Conservation (phyloP, 2,113 vertebrate species). For the Petromus typicus region DNA sequence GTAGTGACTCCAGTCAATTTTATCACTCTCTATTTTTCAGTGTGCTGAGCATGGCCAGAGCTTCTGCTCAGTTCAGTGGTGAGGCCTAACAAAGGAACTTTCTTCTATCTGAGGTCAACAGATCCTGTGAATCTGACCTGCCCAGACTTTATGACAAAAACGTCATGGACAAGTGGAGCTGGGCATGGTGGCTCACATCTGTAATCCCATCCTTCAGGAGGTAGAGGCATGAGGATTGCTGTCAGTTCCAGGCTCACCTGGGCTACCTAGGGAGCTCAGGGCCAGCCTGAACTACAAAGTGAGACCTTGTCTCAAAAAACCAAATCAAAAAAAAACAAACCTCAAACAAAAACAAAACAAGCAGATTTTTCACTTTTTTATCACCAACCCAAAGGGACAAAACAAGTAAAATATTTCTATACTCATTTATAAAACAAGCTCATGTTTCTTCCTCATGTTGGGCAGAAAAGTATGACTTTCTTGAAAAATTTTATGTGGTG, state of each 20-base stretch:
- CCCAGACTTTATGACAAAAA: not conserved
- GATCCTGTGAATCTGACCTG: not conserved
- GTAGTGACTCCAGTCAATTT: conserved; percentile 68
- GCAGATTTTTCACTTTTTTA: not conserved
- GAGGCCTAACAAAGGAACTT: not conserved
- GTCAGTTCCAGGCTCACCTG: no score
- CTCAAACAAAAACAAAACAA: no score
- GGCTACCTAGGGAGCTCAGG: no score
- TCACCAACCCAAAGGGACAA: not conserved
- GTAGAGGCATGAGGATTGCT: no score
- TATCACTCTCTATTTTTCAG: conserved; percentile 25
- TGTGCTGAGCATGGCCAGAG: not conserved
- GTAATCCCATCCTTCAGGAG: no score
- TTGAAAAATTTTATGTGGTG: not conserved
- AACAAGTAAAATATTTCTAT: not conserved
- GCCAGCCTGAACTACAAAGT: no score
- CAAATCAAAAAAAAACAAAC: no score
- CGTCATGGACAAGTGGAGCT: not conserved
- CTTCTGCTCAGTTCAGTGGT: conserved; percentile 1
- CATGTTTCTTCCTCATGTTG: not conserved
- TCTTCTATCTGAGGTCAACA: not conserved
- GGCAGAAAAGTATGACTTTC: not conserved
- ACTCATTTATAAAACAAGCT: not conserved
- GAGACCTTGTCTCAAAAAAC: no score
- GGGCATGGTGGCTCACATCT: no score